These are phyloP conservation scores for Diadumene lineata DNA, from an alignment of 92 coral and sea anemone genomes.

Conservation along the genomic window DNA sequence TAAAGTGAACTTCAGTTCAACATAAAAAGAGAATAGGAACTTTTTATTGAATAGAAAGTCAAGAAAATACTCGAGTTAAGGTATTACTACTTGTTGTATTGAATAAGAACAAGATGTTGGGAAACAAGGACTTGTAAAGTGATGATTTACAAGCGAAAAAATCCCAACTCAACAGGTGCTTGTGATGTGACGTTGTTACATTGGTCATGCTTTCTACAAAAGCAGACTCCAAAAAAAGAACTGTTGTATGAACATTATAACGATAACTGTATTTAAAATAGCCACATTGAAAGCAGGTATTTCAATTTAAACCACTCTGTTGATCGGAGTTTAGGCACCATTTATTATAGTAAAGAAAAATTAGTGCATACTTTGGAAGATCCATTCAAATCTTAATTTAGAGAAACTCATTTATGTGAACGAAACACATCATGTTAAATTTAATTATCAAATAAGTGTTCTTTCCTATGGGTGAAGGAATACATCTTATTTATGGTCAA, in stretches of 20 bases:
- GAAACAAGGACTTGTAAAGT: constrained; percentile 9
- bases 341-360: not conserved
- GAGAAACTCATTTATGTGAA: constrained; percentile 12
- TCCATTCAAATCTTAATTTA: constrained; percentile 21
- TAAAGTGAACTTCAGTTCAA: constrained; percentile 57
- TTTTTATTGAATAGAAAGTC: not conserved
- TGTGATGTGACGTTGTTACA: constrained; percentile 13
- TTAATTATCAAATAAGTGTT: constrained; percentile 3
- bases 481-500: constrained; percentile 31
- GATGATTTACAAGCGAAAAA: not conserved
- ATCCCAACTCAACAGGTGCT: constrained; percentile 33
- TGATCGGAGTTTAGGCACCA: constrained; percentile 31
- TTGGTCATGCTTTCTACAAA: constrained; percentile 3
- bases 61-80: not conserved
- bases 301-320: constrained; percentile 29
- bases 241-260: not conserved
- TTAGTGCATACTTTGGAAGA: not conserved
- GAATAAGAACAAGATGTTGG: not conserved
- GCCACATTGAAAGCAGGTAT: constrained; percentile 34
- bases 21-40: constrained; percentile 9
- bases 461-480: constrained; percentile 13
- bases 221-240: not conserved
- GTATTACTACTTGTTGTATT: not conserved
- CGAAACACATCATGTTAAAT: constrained; percentile 6
- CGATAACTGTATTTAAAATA: constrained; percentile 4